These are phyloP conservation scores for Agelas oroides DNA, from an alignment of 37 sponge, comb jelly and placozoan genomes.

Conservation along the genomic window DNA sequence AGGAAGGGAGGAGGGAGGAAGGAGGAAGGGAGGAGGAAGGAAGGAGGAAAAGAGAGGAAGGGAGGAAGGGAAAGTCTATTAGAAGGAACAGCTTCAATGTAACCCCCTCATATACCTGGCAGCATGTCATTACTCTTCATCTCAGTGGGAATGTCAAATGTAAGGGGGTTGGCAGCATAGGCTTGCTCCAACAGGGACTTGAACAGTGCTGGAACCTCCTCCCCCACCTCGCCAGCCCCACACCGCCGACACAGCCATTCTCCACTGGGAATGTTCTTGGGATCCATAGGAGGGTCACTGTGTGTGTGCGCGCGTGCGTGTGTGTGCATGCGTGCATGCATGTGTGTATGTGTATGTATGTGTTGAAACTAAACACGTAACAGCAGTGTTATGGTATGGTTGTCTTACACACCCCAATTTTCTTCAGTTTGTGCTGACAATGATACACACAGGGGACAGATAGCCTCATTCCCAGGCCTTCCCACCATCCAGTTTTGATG, in stretches of 20 bases:
- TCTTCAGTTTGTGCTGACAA: too few relatives aligned
- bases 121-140: constrained; percentile 38
- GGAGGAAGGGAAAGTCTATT: too few relatives aligned
- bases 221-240: neutral
- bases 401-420: too few relatives aligned
- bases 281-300: constrained; percentile 94
- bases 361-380: too few relatives aligned
- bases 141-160: constrained; percentile 51
- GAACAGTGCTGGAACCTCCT: constrained; percentile 23
- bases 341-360: too few relatives aligned
- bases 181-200: constrained; percentile 50
- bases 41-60: too few relatives aligned
- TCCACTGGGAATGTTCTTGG: constrained; percentile 86
- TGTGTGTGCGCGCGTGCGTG: neutral
- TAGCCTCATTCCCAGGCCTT: too few relatives aligned
- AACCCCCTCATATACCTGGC: constrained; percentile 23
- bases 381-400: too few relatives aligned
- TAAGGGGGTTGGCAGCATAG: constrained; percentile 37
- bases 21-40: neutral
- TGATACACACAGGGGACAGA: too few relatives aligned
- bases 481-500: too few relatives aligned
- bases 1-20: neutral
- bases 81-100: too few relatives aligned
- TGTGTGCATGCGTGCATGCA: neutral
- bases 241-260: constrained; percentile 94